Conservation (phyloP, 2,888 invertebrate species). For the Eupelmus urozonus region DNA sequence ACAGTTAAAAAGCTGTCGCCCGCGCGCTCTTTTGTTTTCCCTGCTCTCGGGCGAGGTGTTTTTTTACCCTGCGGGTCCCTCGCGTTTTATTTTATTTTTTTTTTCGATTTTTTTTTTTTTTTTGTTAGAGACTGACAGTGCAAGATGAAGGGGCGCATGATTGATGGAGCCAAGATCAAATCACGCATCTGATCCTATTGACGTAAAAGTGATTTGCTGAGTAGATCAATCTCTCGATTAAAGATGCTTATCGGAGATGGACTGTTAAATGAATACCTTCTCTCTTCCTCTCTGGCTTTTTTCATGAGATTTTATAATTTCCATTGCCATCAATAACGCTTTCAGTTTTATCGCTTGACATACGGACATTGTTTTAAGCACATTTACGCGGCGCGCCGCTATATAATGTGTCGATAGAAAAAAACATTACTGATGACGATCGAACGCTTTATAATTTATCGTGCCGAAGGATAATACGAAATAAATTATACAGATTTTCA, state of each 20-base stretch:
- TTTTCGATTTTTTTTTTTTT: background rate
- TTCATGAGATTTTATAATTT: background rate
- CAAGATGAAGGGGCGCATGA: conserved; percentile 41
- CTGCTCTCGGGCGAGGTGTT: too few relatives aligned
- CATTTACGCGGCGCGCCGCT: too few relatives aligned
- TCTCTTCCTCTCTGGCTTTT: too few relatives aligned
- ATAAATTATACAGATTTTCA: too few relatives aligned
- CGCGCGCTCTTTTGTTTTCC: conserved; percentile 7
- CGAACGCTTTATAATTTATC: too few relatives aligned
- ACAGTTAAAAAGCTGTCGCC: too few relatives aligned
- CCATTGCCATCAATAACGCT: background rate
- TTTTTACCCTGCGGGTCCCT: too few relatives aligned
- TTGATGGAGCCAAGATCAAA: conserved; percentile 32
- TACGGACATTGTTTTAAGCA: background rate
- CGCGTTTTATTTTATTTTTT: background rate
- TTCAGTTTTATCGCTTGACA: background rate
- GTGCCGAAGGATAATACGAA: too few relatives aligned
- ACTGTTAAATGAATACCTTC: conserved; percentile 24
- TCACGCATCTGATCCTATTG: conserved; percentile 24
- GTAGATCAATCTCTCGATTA: conserved; percentile 25
- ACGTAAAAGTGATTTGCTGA: conserved; percentile 33
- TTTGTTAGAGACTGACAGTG: background rate
- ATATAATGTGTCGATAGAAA: too few relatives aligned
- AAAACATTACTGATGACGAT: too few relatives aligned
- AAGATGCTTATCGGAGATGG: conserved; percentile 15